These are phyloP conservation scores for Cichlasoma orientale DNA, from an alignment of 2,797 vertebrate genomes.

Conservation along the genomic window DNA sequence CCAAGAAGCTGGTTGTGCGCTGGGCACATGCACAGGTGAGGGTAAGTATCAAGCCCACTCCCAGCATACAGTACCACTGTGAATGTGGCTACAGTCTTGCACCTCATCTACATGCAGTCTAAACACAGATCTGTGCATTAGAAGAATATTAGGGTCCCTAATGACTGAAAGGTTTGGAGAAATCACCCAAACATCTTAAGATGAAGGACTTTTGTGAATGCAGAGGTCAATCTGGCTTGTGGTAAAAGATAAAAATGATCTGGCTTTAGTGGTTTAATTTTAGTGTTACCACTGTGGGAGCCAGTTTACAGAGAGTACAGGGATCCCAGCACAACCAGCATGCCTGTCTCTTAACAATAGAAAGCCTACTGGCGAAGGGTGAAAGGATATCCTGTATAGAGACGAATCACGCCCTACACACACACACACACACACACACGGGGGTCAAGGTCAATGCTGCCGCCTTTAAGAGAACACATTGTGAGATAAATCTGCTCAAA, in stretches of 20 bases:
- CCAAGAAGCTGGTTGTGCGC: slow-evolving; percentile 95
- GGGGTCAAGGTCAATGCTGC: slow-evolving; percentile 78
- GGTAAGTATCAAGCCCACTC: slow-evolving; percentile 68
- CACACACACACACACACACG: slow-evolving; percentile 49
- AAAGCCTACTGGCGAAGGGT: slow-evolving; percentile 74
- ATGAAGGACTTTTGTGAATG: not conserved
- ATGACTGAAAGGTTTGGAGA: not conserved
- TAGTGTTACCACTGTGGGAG: slow-evolving; percentile 19
- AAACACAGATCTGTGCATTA: not conserved
- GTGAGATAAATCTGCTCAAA: slow-evolving; percentile 53
- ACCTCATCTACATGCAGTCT: not conserved
- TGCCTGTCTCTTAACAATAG: slow-evolving; percentile 82
- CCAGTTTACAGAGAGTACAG: slow-evolving; percentile 37
- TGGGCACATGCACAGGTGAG: slow-evolving; percentile 90
- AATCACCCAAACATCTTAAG: not conserved
- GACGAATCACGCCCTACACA: slow-evolving; percentile 76
- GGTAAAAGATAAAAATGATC: not conserved
- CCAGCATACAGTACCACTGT: not conserved
- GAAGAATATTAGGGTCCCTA: not conserved
- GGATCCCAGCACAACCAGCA: slow-evolving; percentile 53
- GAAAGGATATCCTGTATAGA: slow-evolving; percentile 87
- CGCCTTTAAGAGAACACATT: slow-evolving; percentile 71
- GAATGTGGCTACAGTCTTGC: not conserved
- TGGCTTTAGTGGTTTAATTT: slow-evolving; percentile 13
- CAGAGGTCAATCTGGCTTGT: not conserved